phyloP scores from a whole-genome alignment of 37 sponge, comb jelly and placozoan genomes.

The Ephydatia muelleri region DNA sequence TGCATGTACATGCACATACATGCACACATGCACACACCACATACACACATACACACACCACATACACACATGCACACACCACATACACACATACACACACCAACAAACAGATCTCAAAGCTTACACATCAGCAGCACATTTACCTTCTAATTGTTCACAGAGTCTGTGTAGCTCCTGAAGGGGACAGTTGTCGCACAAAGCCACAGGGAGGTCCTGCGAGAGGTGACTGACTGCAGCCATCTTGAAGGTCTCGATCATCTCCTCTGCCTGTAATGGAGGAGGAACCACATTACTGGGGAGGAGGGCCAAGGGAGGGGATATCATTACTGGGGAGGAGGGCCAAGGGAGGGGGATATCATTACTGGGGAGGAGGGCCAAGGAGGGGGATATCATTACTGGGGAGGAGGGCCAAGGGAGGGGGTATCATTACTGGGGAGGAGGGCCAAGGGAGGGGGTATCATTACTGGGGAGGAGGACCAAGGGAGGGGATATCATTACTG shows the following conservation, averaged over 20 bases:
- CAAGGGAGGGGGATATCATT: too few species aligned
- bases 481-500: too few species aligned
- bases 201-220: constrained; percentile 16
- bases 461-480: too few species aligned
- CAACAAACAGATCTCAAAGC: not conserved
- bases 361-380: too few species aligned
- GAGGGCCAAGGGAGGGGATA: too few species aligned
- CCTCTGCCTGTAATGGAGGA: constrained; percentile 36
- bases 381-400: not conserved
- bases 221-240: constrained; percentile 25
- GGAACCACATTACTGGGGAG: not conserved
- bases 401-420: too few species aligned
- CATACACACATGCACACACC: too few species aligned
- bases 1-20: too few species aligned
- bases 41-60: too few species aligned
- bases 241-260: constrained; percentile 41
- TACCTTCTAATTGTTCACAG: constrained; percentile 71
- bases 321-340: too few species aligned
- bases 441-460: not conserved
- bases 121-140: not conserved
- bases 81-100: too few species aligned
- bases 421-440: not conserved
- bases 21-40: too few species aligned
- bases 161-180: constrained; percentile 65
- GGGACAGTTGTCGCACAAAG: constrained; percentile 77